These are phyloP conservation scores for Tor tambroides DNA, from an alignment of 2,113 vertebrate species.

Conservation along the genomic window DNA sequence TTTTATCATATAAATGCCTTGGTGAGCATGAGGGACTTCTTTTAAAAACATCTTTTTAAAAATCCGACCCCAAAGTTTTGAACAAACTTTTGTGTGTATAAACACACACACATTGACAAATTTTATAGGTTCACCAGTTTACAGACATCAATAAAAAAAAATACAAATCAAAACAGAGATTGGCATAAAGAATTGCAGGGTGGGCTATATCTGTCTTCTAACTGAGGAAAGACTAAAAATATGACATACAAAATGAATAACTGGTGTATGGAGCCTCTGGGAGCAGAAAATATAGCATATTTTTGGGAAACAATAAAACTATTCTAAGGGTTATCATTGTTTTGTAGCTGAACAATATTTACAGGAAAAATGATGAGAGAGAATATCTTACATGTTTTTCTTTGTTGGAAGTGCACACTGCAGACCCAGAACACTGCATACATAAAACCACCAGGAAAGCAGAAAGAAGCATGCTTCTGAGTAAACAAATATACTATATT, in stretches of 20 bases:
- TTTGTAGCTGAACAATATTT: constrained; percentile 37
- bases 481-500: constrained; percentile 35
- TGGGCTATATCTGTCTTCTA: neutral
- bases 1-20: neutral
- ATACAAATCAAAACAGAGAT: neutral
- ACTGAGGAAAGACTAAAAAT: neutral
- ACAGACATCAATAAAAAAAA: neutral
- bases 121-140: neutral
- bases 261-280: neutral
- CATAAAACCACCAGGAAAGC: constrained; percentile 14
- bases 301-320: constrained; percentile 28
- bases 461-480: neutral
- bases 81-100: neutral
- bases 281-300: constrained; percentile 2
- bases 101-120: neutral
- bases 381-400: constrained; percentile 12
- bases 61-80: neutral
- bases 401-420: constrained; percentile 31
- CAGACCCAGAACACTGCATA: constrained; percentile 2
- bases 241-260: neutral
- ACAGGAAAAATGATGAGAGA: constrained; percentile 14
- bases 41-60: neutral
- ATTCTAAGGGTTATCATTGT: constrained; percentile 32
- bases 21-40: neutral
- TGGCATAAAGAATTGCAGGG: neutral